Conservation (phyloP, 2,113 vertebrate species). For the Hyperopisus bebe region DNA sequence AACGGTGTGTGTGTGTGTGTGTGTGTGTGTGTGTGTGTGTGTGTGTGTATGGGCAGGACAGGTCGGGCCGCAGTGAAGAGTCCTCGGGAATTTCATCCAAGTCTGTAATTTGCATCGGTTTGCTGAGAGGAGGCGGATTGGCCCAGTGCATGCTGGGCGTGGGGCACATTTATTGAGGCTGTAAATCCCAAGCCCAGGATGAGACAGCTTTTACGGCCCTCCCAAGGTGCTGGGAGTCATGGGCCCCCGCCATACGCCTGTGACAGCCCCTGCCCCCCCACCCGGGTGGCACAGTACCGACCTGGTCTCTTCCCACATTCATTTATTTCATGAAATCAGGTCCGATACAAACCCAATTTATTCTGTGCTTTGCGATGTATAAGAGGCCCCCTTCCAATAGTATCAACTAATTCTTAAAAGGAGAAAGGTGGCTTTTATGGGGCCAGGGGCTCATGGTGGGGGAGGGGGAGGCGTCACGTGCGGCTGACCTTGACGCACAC, state of each 20-base stretch:
- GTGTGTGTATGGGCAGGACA: not conserved
- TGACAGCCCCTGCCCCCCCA: not conserved
- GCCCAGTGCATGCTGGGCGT: not conserved
- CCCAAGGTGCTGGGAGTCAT: constrained; percentile 43
- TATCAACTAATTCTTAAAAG: constrained; percentile 46
- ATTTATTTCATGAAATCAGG: constrained; percentile 29
- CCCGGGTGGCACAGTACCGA: not conserved
- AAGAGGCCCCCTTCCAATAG: constrained; percentile 36
- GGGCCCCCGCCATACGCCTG: constrained; percentile 11
- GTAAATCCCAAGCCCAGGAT: constrained; percentile 42
- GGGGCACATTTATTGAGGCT: constrained; percentile 40
- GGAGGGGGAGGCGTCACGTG: constrained; percentile 31
- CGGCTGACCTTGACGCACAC: constrained; percentile 53
- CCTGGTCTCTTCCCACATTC: not conserved
- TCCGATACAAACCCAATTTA: constrained; percentile 43
- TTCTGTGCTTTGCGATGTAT: constrained; percentile 42
- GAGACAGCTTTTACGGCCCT: constrained; percentile 47
- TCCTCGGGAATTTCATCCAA: constrained; percentile 41
- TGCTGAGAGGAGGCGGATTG: constrained; percentile 24
- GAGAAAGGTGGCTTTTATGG: constrained; percentile 19
- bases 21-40: constrained; percentile 1
- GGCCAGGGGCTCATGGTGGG: constrained; percentile 7
- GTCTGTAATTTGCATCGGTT: constrained; percentile 43
- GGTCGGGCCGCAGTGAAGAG: constrained; percentile 19
- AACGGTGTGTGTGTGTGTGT: not conserved